A percentile compares a stretch with the other conserved stretches of the same genome.
Conservation (phyloP, 2,797 vertebrate genomes). For the Chaetophractus vellerosus region DNA sequence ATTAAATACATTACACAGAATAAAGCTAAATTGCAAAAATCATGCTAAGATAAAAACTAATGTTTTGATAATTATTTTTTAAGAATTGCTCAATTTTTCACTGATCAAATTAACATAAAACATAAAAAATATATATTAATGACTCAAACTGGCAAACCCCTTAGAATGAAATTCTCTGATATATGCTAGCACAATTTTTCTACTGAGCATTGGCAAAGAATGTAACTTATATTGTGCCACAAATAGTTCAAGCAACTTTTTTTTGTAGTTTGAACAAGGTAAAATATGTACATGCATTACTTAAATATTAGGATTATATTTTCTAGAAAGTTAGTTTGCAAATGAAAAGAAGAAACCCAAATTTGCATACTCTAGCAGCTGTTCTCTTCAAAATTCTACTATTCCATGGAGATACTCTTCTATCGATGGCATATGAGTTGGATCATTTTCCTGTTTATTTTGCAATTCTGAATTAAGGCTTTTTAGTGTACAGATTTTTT, state of each 20-base stretch:
- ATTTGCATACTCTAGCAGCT: slow-evolving; percentile 88
- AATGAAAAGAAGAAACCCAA: slow-evolving; percentile 87
- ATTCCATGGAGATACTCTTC: slow-evolving; percentile 76
- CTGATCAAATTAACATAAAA: not conserved
- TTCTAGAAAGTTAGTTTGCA: slow-evolving; percentile 68
- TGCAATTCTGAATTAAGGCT: slow-evolving; percentile 68
- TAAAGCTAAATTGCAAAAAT: not conserved
- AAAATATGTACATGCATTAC: not conserved
- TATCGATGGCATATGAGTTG: slow-evolving; percentile 84
- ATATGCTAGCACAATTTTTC: not conserved
- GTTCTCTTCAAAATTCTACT: slow-evolving; percentile 83
- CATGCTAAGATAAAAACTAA: too few relatives aligned
- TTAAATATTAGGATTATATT: not conserved
- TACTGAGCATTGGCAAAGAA: not conserved
- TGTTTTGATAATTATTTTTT: not conserved
- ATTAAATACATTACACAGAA: not conserved
- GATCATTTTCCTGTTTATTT: slow-evolving; percentile 88
- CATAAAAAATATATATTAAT: not conserved
- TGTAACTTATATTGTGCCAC: not conserved
- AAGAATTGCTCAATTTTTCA: not conserved
- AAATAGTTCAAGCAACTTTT: not conserved
- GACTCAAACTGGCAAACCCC: not conserved
- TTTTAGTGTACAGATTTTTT: not conserved
- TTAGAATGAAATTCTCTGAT: too few relatives aligned
- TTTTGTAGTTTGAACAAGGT: too few relatives aligned